Conservation (phyloP, 1,140 invertebrate genomes). For the Heterodera schachtii region DNA sequence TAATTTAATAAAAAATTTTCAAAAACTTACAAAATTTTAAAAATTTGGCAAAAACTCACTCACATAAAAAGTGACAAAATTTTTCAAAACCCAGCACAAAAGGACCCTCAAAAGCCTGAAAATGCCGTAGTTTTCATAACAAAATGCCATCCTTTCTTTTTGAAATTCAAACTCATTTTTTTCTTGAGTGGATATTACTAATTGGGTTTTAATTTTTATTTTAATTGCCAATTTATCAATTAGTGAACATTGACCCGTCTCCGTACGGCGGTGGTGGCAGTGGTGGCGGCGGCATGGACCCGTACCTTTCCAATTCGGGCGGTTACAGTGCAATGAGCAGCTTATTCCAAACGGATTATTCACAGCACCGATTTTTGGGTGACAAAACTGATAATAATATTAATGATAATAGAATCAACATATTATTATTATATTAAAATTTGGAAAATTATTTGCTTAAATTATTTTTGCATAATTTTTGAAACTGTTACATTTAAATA, state of each 20-base stretch:
- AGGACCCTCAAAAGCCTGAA: too few species aligned
- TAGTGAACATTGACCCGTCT: conserved; percentile 1
- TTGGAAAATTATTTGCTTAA: too few species aligned
- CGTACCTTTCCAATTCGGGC: conserved; percentile 4
- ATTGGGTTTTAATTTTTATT: not conserved
- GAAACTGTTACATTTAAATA: too few species aligned
- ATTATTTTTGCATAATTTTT: too few species aligned
- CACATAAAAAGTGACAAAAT: too few species aligned
- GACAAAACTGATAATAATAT: not conserved
- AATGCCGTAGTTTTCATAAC: too few species aligned
- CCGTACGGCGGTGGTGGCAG: not conserved
- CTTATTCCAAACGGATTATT: conserved; percentile 23
- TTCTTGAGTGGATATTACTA: too few species aligned
- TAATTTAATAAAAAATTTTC: conserved; percentile 2
- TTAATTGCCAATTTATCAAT: not conserved
- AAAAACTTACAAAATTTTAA: not conserved
- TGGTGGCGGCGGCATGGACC: conserved; percentile 3
- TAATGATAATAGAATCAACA: not conserved
- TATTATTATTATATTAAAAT: too few species aligned
- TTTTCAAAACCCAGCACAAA: too few species aligned
- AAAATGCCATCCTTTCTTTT: too few species aligned
- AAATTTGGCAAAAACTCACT: not conserved
- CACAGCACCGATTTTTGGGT: conserved; percentile 27
- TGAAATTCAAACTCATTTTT: too few species aligned
- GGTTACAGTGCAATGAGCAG: conserved; percentile 26